These are phyloP conservation scores for Paramormyrops kingsleyae DNA, from an alignment of 2,113 vertebrate species.

Conservation along the genomic window DNA sequence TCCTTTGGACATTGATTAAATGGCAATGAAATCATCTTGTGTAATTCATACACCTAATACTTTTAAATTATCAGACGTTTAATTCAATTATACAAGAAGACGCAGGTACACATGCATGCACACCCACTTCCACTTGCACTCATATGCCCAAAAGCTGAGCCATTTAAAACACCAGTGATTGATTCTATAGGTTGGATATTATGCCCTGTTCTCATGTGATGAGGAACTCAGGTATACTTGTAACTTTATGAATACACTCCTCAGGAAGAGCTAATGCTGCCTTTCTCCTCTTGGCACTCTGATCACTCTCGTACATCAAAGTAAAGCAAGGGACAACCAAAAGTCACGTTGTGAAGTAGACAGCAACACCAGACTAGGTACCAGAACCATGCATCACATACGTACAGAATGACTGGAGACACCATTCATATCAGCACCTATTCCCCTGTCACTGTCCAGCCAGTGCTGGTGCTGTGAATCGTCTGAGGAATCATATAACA, in stretches of 20 bases:
- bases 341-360: constrained; percentile 4
- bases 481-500: not conserved
- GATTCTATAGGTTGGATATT: not conserved
- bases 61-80: not conserved
- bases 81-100: not conserved
- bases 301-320: constrained; percentile 44
- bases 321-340: constrained; percentile 19
- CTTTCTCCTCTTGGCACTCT: constrained; percentile 43
- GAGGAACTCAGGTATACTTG: not conserved
- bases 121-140: not conserved
- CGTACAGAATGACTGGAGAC: not conserved
- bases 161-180: not conserved
- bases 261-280: constrained; percentile 11
- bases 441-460: not conserved
- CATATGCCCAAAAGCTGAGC: not conserved
- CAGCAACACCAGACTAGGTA: not conserved
- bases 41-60: not conserved
- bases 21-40: not conserved
- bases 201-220: not conserved
- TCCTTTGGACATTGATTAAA: not conserved
- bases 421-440: not conserved
- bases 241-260: not conserved
- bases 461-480: not conserved
- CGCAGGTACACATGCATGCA: not conserved
- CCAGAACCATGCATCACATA: not conserved